Base-by-base conservation (phyloP, 2,888 invertebrate species). In the Digitonthophagus gazella region DNA sequence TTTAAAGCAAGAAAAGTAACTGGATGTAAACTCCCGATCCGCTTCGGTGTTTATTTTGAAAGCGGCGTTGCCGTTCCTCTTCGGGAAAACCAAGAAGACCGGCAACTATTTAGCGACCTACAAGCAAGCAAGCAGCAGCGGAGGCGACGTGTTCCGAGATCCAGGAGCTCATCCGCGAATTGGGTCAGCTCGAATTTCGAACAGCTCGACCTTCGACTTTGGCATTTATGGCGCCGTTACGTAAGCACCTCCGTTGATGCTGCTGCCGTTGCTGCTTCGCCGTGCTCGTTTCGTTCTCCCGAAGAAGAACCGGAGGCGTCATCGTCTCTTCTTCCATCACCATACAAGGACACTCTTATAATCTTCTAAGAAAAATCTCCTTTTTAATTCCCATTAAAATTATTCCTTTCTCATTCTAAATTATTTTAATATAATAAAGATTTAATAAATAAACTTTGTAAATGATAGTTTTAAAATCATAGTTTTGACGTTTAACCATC, bases 171-270 rank as follows among this genome's bases (percentile, higher is more conserved):
- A 58, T 58, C 58, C 58, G 58, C 16, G 19, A 61, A 61, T 61
- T 61, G 61, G 61, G 61, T 61, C 61, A 61, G 61, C 20, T 19
- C 18, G 61, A 19, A 19, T 61, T 61, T 61, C 19, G 20, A 61
- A 20, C 61, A 18, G 16, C 11, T 16, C 61, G 61, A 61, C 61
- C 61, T 61, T 61, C 61, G 61, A 61, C 61, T 61, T 61, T 61
- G 61, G 61, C 61, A 61, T 61, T 61, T 61, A 61, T 19, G 61
- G 61, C 61, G 61, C 6, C 61, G 61, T 61, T 61, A 61, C 61
- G 61, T 61, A 61, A 61, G 61, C 61, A 20, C 18, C n/a, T n/a
- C n/a, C n/a, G n/a, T n/a, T n/a, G n/a, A n/a, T n/a, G n/a, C n/a
- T n/a, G n/a, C n/a, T n/a, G n/a, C n/a, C n/a, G n/a, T n/a, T n/a